Base-by-base conservation (phyloP, 2,113 vertebrate species). In the Vidua macroura region DNA sequence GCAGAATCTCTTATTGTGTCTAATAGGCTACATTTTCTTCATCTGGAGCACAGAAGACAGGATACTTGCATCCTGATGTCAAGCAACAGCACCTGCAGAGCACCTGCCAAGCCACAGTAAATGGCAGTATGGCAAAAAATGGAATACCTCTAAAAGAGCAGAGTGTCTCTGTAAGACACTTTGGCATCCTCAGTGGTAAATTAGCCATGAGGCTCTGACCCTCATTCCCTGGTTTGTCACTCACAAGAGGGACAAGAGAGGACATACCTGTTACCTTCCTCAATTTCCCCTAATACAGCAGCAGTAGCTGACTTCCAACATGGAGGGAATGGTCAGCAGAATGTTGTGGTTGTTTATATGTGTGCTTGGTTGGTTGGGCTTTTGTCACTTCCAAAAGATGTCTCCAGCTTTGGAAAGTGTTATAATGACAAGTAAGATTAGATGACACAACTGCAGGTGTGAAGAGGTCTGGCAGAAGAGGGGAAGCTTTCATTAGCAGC, bases 51-150 rank as follows among this genome's bases (percentile, higher is more conserved):
- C 68, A 55, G 72, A 87, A 94, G 25, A 72, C 70, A 76, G 86
- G 86, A 70, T 86, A 92, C 96, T 93, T 94, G 8, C 82, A 92
- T 95, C 84, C 85, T 96, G 74, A 91, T 82, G 67, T 49, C 27
- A 19, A 83, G 79, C 41, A 82, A 79, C 69, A 88, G 70, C 95
- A 93, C 95, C 91, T 97, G 95, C 75, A 72, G 46, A 93, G 53
- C 91, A 93, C 93, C 93, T 96, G 88, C 67, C 67, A 60, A 35
- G 52, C 25, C 62, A 15, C 58, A 67, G 69, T 80, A 70, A 68
- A 75, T 6, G n/a, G 58, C 63, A 95, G 55, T 6, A 66, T 48
- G 53, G 48, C 22, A 83, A 66, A 22, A 63, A 46, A 83, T 81
- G 83, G 70, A 43, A 46, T 82, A 12, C 43, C 23, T 73, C 55